A percentile compares a stretch with the other conserved stretches of the same genome.
These are phyloP conservation scores for Urocyon cinereoargenteus DNA, from an alignment of 2,797 vertebrate species.

Conservation along the genomic window DNA sequence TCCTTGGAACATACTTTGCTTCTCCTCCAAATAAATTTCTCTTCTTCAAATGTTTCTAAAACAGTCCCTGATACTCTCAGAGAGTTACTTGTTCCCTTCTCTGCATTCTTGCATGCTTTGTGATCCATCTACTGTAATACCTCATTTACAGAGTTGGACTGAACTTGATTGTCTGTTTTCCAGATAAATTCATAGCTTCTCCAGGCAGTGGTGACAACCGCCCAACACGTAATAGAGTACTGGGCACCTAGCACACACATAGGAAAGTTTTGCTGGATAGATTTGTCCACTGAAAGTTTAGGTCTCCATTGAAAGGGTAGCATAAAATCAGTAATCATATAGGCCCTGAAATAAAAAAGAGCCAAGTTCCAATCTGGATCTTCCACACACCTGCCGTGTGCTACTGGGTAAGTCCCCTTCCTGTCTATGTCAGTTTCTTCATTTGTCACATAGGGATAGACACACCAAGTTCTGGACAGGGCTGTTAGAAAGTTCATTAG, in stretches of 20 bases:
- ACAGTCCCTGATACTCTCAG: background rate
- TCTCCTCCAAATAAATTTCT: background rate
- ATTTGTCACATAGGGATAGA: background rate
- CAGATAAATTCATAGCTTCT: background rate
- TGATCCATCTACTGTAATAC: background rate
- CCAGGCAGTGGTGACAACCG: background rate
- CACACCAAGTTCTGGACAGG: background rate
- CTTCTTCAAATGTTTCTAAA: background rate
- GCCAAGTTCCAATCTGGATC: background rate
- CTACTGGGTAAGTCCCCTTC: too few species aligned
- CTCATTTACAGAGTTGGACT: background rate
- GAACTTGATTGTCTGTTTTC: background rate
- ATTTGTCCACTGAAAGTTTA: background rate
- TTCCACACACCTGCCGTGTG: background rate
- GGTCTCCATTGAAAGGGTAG: background rate
- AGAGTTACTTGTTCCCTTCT: background rate
- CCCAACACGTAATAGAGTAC: background rate
- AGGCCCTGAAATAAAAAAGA: background rate
- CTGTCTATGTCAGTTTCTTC: background rate
- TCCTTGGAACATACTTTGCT: background rate
- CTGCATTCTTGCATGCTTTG: background rate
- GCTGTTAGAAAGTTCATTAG: background rate
- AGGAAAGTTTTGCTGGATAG: background rate
- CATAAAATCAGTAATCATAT: background rate
- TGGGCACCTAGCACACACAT: background rate